Base-by-base conservation (phyloP, 2,888 invertebrate species). In the Operophtera brumata region DNA sequence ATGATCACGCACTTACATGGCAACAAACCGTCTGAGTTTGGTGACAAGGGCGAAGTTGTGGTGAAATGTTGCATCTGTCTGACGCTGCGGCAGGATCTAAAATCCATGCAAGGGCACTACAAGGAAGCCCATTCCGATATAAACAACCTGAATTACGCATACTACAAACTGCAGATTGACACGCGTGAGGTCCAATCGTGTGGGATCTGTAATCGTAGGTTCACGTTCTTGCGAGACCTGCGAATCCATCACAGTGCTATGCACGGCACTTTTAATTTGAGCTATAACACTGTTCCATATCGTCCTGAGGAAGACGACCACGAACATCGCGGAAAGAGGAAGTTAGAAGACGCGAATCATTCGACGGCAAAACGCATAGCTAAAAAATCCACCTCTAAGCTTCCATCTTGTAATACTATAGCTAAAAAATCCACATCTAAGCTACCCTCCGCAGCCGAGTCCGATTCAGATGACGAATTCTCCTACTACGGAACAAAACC, bases 341-440 rank as follows among this genome's bases (percentile, higher is more conserved):
- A 66, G 35, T 47, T 57, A 0, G 61, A 66, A 0, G 62, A 63
- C 8, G 7, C 5, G 1, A 11, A 28, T 6, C 34, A 9, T 1
- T 32, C 46, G 11, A 28, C 62, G 0, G 14, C 51, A 0, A 83
- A 73, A 46, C 68, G 69, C 49, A 66, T 77, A 5, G 85, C 84
- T 1, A 77, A 64, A 48, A 84, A 85, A 60, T 85, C 84, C 0
- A 84, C 84, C 0, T 70, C 84, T 0, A 86, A 84, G 64, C 64
- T 84, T 11, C 83, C 86, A 0, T 57, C 50, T 0, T 65, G 64
- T 10, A 40, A 40, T 6, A 6, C 69, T 0, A 70, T 85, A 0
- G 87, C 89, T 0, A 83, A 69, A 36, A 93, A 92, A 65, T 92
- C 92, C 0, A 92, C 92, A 0, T 89, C 91, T 10, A 86, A 82